Evolutionary conservation across 2,113 vertebrate species (phyloP), one percentile per base, ranked within the genome.

Genomic region (Centropristis striata): DNA sequence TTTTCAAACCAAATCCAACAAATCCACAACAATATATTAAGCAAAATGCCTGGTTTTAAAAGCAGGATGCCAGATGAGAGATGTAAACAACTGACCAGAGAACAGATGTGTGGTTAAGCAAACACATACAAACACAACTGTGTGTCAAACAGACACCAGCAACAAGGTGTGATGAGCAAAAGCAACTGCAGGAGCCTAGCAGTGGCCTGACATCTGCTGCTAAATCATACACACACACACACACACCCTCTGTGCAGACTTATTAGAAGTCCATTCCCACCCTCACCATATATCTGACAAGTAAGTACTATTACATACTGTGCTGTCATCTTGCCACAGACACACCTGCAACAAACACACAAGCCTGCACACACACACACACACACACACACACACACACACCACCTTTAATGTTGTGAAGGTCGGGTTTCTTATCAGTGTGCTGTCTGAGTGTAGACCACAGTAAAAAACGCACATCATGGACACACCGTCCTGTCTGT

Each of bases 341-440:
- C 55, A 73, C 69, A 46, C 28, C 1, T 53, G 25, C 13, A 61
- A 66, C 71, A 66, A 21, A 37, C 23, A 42, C 69, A 36, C 23
- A 55, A 32, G 32, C 32, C 32, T 32, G 32, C 18, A 21, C 39
- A 59, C 47, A 37, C 15, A 27, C 76, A 65, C 61, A 49, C 28
- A 63, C 74, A 64, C 71, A 60, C 61, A 80, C 49, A 74, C 28
- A 72, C 64, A 76, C 18, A 68, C 74, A 63, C 39, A 71, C 53
- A 66, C 58, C 60, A 66, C 68, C 39, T 72, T 46, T 71, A 70
- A 68, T 44, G 72, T 63, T 51, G 70, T 83, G 75, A 85, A 86
- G 88, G 84, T 85, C 68, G 75, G 69, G 66, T 79, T 83, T 83
- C 76, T 78, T 73, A 77, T 85, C 85, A 78, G 70, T 58, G 83